Evolutionary conservation across 2,113 vertebrate species (phyloP).

Genomic region (Syngnathus typhle): DNA sequence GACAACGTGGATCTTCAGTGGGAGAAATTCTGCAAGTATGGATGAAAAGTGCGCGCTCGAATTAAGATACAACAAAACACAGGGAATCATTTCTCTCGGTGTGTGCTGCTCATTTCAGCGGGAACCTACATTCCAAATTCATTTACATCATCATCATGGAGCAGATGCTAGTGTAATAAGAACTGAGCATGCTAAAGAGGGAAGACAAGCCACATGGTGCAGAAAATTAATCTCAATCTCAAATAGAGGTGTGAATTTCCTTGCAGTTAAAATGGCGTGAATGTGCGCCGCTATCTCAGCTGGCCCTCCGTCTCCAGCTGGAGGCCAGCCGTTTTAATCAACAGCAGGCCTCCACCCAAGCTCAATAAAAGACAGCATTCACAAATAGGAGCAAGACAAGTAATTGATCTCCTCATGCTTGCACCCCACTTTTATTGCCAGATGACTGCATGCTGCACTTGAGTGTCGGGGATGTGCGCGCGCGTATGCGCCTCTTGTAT

Average conservation of each 20-base stretch:
- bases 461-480: conserved; percentile 32
- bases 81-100: conserved; percentile 42
- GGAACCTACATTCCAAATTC: conserved; percentile 59
- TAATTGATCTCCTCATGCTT: conserved; percentile 61
- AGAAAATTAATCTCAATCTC: conserved; percentile 70
- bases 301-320: conserved; percentile 57
- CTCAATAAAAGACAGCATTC: conserved; percentile 69
- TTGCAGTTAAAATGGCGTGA: conserved; percentile 45
- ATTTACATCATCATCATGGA: conserved; percentile 68
- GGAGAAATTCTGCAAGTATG: conserved; percentile 43
- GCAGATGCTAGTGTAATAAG: conserved; percentile 63
- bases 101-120: conserved; percentile 51
- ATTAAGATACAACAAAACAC: conserved; percentile 57
- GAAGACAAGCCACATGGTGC: conserved; percentile 65
- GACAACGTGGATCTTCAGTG: conserved; percentile 43
- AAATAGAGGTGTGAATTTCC: conserved; percentile 63
- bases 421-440: conserved; percentile 61
- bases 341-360: conserved; percentile 61
- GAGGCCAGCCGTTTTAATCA: conserved; percentile 68
- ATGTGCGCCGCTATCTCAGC: conserved; percentile 57
- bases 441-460: conserved; percentile 48
- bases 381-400: conserved; percentile 60
- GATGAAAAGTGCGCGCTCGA: conserved; percentile 40
- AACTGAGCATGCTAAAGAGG: conserved; percentile 58
- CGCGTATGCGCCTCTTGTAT: conserved; percentile 18